Base-by-base conservation (phyloP, 2,797 vertebrate species). In the Kryptolebias ocellatus region DNA sequence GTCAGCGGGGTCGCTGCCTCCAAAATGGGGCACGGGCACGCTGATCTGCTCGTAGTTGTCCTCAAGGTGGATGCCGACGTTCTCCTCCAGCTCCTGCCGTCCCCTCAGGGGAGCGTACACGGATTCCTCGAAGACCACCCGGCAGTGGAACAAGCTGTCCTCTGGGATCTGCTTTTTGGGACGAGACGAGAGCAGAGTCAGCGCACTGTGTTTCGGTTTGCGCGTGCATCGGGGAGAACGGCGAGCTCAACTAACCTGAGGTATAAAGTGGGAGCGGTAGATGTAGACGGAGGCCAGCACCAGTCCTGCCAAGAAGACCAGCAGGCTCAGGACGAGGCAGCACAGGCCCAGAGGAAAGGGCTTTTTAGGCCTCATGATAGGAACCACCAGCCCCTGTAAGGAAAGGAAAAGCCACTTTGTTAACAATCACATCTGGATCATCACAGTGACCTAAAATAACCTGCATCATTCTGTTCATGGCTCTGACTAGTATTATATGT, bases 41-140 rank as follows among this genome's bases (percentile, higher is more conserved):
- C 93, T 98, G 91, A 99, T 98, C 71, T 95, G 94, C 64, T 98
- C 96, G 0, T 98, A 97, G 92, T 97, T 96, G 53, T 98, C 96
- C 0, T 96, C 95, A 14, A 98, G 79, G 85, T 94, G 96, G 79
- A 99, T 97, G 81, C 95, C 95, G 1, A 99, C 96, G 0, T 97
- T 96, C 81, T 98, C 96, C 2, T 96, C 95, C 46, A 98, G 85
- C 70, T 97, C 96, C 84, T 97, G 92, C 27, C 94, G 93, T 1
- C 93, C 93, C 64, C 80, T 94, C 78, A 91, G 80, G 0, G 95
- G 96, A 0, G 95, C 94, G 18, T 94, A 96, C 49, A 96, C 81
- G 0, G 94, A 93, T 88, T 98, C 96, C 78, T 97, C 95, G 0
- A 95, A 98, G 62, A 96, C 79, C 52, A 98, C 92, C 0, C 95